These are phyloP conservation scores for Cettia cetti DNA, from an alignment of 2,113 vertebrate genomes.

Conservation along the genomic window DNA sequence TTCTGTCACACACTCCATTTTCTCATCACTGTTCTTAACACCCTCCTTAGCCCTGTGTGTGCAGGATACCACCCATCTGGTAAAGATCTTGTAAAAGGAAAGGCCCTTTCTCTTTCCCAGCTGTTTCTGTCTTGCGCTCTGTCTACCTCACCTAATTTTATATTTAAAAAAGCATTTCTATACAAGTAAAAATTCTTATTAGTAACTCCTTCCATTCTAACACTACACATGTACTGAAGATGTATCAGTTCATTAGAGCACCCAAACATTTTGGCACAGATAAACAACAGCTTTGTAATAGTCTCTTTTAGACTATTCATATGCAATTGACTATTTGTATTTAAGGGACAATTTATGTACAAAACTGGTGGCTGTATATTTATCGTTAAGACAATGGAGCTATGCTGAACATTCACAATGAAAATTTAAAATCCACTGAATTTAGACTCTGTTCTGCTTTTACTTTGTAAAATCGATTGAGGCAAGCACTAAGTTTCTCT, in stretches of 20 bases:
- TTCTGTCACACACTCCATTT: not conserved
- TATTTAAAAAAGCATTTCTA: not conserved
- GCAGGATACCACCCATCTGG: not conserved
- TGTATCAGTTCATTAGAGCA: not conserved
- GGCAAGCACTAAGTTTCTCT: not conserved
- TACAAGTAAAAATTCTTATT: not conserved
- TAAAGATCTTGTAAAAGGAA: not conserved
- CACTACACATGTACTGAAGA: not conserved
- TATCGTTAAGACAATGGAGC: not conserved
- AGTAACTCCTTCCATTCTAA: not conserved
- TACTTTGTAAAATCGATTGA: not conserved
- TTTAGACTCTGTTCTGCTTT: not conserved
- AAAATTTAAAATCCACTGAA: not conserved
- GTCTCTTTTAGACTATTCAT: not conserved
- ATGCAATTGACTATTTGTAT: not conserved
- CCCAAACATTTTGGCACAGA: not conserved
- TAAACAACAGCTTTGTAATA: not conserved
- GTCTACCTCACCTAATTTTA: not conserved
- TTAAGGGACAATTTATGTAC: not conserved
- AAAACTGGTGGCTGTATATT: not conserved
- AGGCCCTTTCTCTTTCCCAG: not conserved
- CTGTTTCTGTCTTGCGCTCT: not conserved
- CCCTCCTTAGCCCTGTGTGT: fast-evolving
- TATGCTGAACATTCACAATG: not conserved
- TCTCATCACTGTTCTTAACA: not conserved